Conservation (phyloP, 1,140 invertebrate genomes). For the Psilanteris sp. region DNA sequence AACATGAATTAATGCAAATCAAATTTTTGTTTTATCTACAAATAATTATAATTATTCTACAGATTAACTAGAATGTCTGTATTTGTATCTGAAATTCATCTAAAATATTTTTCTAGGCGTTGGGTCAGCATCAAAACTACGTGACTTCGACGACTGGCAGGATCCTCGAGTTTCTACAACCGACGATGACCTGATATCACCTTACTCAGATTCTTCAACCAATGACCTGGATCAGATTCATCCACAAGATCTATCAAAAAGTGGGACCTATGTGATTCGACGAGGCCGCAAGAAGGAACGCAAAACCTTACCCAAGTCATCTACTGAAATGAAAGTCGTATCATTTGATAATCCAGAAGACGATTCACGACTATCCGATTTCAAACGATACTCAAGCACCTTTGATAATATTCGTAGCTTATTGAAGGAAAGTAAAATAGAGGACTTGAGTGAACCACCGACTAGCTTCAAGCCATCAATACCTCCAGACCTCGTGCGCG, state of each 20-base stretch:
- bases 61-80: too few relatives aligned
- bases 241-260: conserved; percentile 82
- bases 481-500: conserved; percentile 83
- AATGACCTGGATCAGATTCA: conserved; percentile 78
- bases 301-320: conserved; percentile 78
- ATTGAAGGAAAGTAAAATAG: conserved; percentile 81
- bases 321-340: conserved; percentile 75
- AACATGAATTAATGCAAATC: too few relatives aligned
- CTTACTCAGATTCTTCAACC: conserved; percentile 84
- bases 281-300: conserved; percentile 83
- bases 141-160: conserved; percentile 84
- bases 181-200: conserved; percentile 84
- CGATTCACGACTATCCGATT: conserved; percentile 81
- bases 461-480: conserved; percentile 79
- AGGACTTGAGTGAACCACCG: conserved; percentile 80
- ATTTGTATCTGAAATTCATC: too few relatives aligned
- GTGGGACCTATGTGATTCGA: conserved; percentile 87
- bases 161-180: conserved; percentile 83
- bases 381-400: conserved; percentile 86
- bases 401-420: conserved; percentile 89
- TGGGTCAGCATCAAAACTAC: conserved; percentile 82
- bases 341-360: conserved; percentile 77
- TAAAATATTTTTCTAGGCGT: conserved; percentile 74
- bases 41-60: too few relatives aligned
- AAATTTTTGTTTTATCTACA: too few relatives aligned